Conservation (phyloP, 2,797 vertebrate species). For the Streptopelia turtur region DNA sequence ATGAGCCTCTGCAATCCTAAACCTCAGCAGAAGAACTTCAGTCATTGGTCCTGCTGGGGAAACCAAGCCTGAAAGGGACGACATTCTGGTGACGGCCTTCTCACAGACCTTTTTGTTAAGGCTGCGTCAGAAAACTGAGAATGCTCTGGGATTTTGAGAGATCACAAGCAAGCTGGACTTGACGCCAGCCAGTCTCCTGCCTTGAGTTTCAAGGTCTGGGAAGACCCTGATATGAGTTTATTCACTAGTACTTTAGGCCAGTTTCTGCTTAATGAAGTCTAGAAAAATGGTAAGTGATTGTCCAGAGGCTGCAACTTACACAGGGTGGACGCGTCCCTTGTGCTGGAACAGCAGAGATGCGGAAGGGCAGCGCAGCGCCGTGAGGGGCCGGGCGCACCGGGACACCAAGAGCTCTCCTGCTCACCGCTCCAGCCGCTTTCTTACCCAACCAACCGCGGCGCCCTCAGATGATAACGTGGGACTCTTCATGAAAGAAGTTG, state of each 20-base stretch:
- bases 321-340: fast-evolving
- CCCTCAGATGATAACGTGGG: background rate
- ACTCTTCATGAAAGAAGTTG: conserved; percentile 30
- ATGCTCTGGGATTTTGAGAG: background rate
- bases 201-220: background rate
- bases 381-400: background rate
- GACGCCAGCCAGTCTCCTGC: background rate
- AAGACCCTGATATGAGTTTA: background rate
- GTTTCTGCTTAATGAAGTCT: background rate
- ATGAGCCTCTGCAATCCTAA: background rate
- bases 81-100: background rate
- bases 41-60: background rate
- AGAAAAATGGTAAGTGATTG: background rate
- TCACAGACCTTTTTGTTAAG: background rate
- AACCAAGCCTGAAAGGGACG: background rate
- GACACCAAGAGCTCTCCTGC: background rate
- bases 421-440: background rate
- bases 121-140: background rate
- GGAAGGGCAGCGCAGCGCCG: background rate
- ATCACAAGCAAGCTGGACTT: background rate
- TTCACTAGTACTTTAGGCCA: background rate
- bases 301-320: background rate
- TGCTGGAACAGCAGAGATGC: background rate
- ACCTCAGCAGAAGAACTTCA: background rate
- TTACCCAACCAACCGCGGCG: background rate